Base-by-base conservation (phyloP, 2,888 invertebrate species). In the Andrena trimmerana region DNA sequence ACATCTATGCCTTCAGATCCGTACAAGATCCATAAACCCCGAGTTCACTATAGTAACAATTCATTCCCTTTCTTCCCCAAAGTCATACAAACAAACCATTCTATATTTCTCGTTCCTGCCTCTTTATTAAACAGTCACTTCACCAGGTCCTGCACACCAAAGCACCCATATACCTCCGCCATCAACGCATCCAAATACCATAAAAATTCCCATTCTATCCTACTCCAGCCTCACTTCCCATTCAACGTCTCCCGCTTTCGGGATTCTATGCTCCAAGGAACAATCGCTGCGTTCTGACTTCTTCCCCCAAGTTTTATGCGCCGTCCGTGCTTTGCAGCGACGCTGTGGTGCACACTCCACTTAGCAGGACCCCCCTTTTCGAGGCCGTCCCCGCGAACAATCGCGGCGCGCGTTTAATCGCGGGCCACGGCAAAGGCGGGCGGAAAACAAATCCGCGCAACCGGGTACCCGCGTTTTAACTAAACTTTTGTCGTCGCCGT, bases 401-500 rank as follows among this genome's bases (percentile, higher is more conserved):
- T 80, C 16, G 57, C 62, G 62, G 52, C 54, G 63, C 33, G 74
- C 71, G 75, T 69, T 66, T 76, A 75, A 70, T 79, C 69, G 60
- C 48, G 50, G 33, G 52, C 33, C 50, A n/a, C 33, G 48, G 65
- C 20, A 66, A 70, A 74, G 42, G 20, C 54, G 24, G 33, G 10
- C 29, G 42, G 65, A 31, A 69, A 60, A 52, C 48, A 66, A 69
- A 65, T 74, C 73, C 76, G 60, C 65, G 69, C 42, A 67, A 67
- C 50, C 72, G 50, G 52, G 48, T 24, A 50, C 24, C 63, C 59
- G 31, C 65, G 81, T 81, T 74, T 81, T 54, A 81, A 69, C 73
- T 73, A 81, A 81, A 81, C 81, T 81, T 81, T 81, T 80, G 81
- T 80, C 74, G 81, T 66, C 16, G 65, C 74, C 65, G 81, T 69